Percentiles rank a stretch among this genome's conserved stretches.
Conservation (phyloP, 2,888 invertebrate species). For the Pomacea canaliculata region DNA sequence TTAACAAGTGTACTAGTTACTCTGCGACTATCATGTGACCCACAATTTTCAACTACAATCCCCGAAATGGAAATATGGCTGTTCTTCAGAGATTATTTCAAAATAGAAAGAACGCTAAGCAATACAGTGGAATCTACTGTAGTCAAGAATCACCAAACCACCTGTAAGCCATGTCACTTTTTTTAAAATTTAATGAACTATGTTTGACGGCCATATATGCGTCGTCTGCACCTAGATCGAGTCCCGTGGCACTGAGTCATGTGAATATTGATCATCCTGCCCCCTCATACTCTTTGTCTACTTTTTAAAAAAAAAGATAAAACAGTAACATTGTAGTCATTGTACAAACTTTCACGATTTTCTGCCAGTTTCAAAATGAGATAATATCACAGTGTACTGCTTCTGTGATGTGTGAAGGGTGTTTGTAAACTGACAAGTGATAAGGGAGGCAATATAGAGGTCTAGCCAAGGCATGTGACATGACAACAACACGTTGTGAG, state of each 20-base stretch:
- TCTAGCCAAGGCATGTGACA: no score
- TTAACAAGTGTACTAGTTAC: background rate
- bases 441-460: no score
- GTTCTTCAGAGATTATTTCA: conserved; percentile 38
- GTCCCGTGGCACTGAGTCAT: conserved; percentile 27
- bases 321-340: no score
- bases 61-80: conserved; percentile 39
- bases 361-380: background rate
- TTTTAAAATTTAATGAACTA: background rate
- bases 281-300: no score
- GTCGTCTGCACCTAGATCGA: conserved; percentile 20
- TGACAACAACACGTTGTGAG: no score
- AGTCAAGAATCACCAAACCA: conserved; percentile 19
- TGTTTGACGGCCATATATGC: background rate
- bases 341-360: no score
- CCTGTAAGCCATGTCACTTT: conserved; percentile 23
- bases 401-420: background rate
- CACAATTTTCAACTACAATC: conserved; percentile 7
- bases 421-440: no score
- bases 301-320: no score
- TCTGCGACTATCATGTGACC: conserved; percentile 20
- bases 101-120: conserved; percentile 31
- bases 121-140: conserved; percentile 15
- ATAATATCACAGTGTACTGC: background rate
- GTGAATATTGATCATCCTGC: conserved; percentile 13